phyloP scores from a whole-genome alignment of 2,113 vertebrate species.

The Paracanthobrama guichenoti region DNA sequence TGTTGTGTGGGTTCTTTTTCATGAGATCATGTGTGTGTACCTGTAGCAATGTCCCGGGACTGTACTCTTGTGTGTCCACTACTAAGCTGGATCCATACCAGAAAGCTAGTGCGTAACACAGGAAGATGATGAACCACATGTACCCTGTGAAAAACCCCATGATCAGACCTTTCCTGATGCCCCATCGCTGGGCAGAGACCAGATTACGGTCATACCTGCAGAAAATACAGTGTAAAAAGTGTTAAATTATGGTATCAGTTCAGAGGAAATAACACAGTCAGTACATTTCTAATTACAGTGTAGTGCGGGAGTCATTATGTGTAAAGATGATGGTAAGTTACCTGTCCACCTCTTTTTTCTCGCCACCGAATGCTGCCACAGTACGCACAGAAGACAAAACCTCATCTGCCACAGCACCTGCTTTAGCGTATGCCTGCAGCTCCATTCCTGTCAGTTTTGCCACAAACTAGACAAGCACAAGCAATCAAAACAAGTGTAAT shows the following conservation, averaged over 20 bases:
- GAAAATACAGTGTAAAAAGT: neutral
- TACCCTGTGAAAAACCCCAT: slow-evolving; percentile 96
- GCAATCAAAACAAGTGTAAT: neutral
- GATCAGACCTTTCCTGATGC: slow-evolving; percentile 92
- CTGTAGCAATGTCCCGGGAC: slow-evolving; percentile 91
- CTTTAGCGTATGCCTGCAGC: slow-evolving; percentile 93
- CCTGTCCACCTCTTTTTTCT: slow-evolving; percentile 71
- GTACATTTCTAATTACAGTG: neutral
- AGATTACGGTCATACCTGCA: slow-evolving; percentile 92
- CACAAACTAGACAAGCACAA: slow-evolving; percentile 79
- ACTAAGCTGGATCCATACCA: slow-evolving; percentile 98
- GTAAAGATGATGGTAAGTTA: neutral
- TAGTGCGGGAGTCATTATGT: neutral
- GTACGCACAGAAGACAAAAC: slow-evolving; percentile 95
- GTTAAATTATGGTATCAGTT: neutral
- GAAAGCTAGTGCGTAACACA: slow-evolving; percentile 93
- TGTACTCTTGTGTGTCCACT: slow-evolving; percentile 85
- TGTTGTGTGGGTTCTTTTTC: neutral
- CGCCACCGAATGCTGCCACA: slow-evolving; percentile 94
- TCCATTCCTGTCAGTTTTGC: slow-evolving; percentile 89
- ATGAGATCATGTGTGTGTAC: slow-evolving; percentile 67
- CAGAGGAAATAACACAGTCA: neutral
- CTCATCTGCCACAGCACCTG: slow-evolving; percentile 93
- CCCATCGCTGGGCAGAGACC: slow-evolving; percentile 91
- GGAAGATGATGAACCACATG: slow-evolving; percentile 93